Percentiles rank a stretch among this genome's conserved stretches.
Conservation (phyloP, 2,888 invertebrate species). For the Agrotis clavis region DNA sequence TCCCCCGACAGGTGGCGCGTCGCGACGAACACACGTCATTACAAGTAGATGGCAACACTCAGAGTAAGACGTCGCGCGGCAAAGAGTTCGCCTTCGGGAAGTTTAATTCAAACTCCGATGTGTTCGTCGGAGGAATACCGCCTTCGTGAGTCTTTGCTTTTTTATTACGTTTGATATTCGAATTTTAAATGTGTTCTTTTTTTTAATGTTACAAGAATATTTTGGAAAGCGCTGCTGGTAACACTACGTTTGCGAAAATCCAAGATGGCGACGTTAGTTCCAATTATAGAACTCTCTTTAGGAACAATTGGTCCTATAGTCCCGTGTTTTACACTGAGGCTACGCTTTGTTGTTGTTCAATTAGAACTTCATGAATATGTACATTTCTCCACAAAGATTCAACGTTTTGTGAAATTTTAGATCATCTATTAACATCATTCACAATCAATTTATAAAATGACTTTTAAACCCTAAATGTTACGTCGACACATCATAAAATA, state of each 20-base stretch:
- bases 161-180: constrained; percentile 14
- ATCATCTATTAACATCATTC: too few species aligned
- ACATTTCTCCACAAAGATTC: too few species aligned
- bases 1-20: constrained; percentile 91
- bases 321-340: too few species aligned
- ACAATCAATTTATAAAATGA: too few species aligned
- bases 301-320: constrained; percentile 5
- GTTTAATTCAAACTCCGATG: constrained; percentile 96
- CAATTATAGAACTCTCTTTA: not conserved
- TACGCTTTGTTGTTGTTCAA: too few species aligned
- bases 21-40: constrained; percentile 96
- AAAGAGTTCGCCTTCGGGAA: constrained; percentile 97
- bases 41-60: constrained; percentile 95
- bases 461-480: not conserved
- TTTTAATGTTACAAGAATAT: not conserved
- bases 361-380: too few species aligned
- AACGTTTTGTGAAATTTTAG: too few species aligned
- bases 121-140: constrained; percentile 99
- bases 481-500: not conserved
- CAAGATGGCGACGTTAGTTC: too few species aligned
- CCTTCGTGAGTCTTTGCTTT: constrained; percentile 92
- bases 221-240: too few species aligned
- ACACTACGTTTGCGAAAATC: too few species aligned
- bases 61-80: constrained; percentile 95
- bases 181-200: constrained; percentile 12